Evolutionary conservation across 2,797 vertebrate genomes (phyloP).

Genomic region (Microctenopoma steveboyesi): DNA sequence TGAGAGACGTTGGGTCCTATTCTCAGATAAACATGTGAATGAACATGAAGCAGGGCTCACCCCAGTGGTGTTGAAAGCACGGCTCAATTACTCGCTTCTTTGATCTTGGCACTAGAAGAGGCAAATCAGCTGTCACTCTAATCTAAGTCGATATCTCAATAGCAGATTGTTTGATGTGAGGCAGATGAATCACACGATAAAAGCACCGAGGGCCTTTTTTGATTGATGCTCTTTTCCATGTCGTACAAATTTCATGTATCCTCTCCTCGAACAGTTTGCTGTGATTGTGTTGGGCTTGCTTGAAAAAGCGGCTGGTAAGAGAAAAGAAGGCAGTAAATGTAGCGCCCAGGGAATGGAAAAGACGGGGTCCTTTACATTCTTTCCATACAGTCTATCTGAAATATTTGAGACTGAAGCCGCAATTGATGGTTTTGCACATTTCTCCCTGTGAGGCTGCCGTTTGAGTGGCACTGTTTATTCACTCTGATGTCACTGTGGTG

Average conservation of each 20-base stretch:
- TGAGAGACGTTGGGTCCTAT: neutral
- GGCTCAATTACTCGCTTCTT: constrained; percentile 33
- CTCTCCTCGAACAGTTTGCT: constrained; percentile 34
- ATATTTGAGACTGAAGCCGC: constrained; percentile 81
- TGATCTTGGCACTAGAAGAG: constrained; percentile 3
- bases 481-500: constrained; percentile 60
- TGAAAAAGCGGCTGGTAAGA: constrained; percentile 31
- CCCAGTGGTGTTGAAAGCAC: constrained; percentile 15
- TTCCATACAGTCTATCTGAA: constrained; percentile 81
- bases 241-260: constrained; percentile 21
- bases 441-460: constrained; percentile 65
- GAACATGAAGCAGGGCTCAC: constrained; percentile 15
- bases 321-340: constrained; percentile 39
- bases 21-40: constrained; percentile 21
- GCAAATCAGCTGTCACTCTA: constrained; percentile 2
- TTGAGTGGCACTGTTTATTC: constrained; percentile 63
- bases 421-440: constrained; percentile 82
- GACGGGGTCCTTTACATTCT: constrained; percentile 81
- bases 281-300: constrained; percentile 39
- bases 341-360: constrained; percentile 62
- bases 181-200: rapidly evolving
- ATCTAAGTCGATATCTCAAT: neutral
- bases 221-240: neutral
- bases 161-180: constrained; percentile 5
- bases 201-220: neutral